These are phyloP conservation scores for Cyprinodon diabolis DNA, from an alignment of 2,797 vertebrate genomes.

Conservation along the genomic window DNA sequence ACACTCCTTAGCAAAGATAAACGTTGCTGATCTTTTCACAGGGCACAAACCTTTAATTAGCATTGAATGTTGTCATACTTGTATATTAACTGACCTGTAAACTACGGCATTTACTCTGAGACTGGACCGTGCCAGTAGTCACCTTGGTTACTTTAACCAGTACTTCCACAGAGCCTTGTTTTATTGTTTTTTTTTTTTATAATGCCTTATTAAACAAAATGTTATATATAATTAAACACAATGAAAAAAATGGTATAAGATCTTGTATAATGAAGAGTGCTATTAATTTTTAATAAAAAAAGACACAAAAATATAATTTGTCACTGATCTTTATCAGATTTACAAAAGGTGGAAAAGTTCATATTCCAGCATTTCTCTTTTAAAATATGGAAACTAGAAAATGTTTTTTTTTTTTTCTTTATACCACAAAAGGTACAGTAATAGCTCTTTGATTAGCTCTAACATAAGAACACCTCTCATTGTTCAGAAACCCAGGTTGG, in stretches of 20 bases:
- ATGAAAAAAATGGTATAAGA: slow-evolving; percentile 62
- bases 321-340: background rate
- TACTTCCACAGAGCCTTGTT: slow-evolving; percentile 50
- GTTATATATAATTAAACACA: slow-evolving; percentile 63
- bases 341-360: background rate
- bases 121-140: slow-evolving; percentile 50
- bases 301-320: background rate
- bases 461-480: too few relatives aligned
- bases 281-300: slow-evolving; percentile 78
- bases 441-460: background rate
- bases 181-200: slow-evolving; percentile 39
- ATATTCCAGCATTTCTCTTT: background rate
- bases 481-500: too few relatives aligned
- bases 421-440: background rate
- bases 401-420: background rate
- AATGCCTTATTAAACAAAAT: slow-evolving; percentile 71
- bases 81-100: slow-evolving; percentile 54
- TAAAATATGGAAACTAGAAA: background rate
- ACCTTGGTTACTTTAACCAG: slow-evolving; percentile 42
- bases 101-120: slow-evolving; percentile 63
- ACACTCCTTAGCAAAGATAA: slow-evolving; percentile 44
- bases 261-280: slow-evolving; percentile 70
- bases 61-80: slow-evolving; percentile 52
- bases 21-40: slow-evolving; percentile 29
- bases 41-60: slow-evolving; percentile 44